Conservation (phyloP, 92 coral and sea anemone genomes). For the Actinernus sp. region DNA sequence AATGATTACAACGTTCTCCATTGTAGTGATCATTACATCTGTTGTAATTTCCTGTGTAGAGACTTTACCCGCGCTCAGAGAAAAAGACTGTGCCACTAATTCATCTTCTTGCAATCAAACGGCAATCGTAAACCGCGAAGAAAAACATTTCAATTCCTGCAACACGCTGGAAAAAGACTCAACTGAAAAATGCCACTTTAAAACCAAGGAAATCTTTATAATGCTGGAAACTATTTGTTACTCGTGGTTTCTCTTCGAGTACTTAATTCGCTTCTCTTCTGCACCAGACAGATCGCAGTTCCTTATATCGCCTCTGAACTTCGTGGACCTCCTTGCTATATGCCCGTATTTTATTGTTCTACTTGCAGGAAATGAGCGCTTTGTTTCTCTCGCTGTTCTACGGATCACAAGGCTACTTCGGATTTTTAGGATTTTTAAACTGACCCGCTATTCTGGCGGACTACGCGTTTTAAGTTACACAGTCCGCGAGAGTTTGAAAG, state of each 20-base stretch:
- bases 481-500: slow-evolving; percentile 86
- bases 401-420: slow-evolving; percentile 83
- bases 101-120: slow-evolving; percentile 24
- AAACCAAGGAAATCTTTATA: slow-evolving; percentile 63
- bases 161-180: not conserved
- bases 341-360: slow-evolving; percentile 83
- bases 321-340: slow-evolving; percentile 91
- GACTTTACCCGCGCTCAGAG: slow-evolving; percentile 63
- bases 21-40: slow-evolving; percentile 76
- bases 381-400: slow-evolving; percentile 75
- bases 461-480: slow-evolving; percentile 93
- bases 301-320: slow-evolving; percentile 78
- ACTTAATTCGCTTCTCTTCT: slow-evolving; percentile 75
- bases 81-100: slow-evolving; percentile 24
- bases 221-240: slow-evolving; percentile 75
- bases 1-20: slow-evolving; percentile 71
- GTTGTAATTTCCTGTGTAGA: slow-evolving; percentile 83
- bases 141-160: slow-evolving; percentile 11
- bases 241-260: slow-evolving; percentile 89
- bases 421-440: slow-evolving; percentile 84
- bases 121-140: not conserved
- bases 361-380: slow-evolving; percentile 68
- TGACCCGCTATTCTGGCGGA: slow-evolving; percentile 95
- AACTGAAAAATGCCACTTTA: slow-evolving; percentile 8
- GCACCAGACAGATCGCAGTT: slow-evolving; percentile 86